Percentiles rank a stretch among this genome's conserved stretches.
Conservation (phyloP, 2,888 invertebrate genomes). For the Mythimna impura region DNA sequence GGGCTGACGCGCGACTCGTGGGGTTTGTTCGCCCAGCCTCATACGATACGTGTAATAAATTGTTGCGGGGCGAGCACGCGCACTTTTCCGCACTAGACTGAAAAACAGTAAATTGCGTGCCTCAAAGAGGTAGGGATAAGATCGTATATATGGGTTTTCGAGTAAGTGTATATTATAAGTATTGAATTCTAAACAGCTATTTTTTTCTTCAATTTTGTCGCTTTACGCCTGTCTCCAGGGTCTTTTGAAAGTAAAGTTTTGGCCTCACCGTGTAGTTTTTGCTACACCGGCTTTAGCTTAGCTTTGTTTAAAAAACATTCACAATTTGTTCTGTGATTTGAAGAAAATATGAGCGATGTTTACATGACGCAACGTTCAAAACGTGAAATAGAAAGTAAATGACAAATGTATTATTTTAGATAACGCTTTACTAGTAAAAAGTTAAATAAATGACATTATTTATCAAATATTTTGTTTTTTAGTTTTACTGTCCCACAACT, state of each 20-base stretch:
- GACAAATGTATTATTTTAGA: constrained; percentile 50
- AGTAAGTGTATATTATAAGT: no score
- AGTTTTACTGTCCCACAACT: no score
- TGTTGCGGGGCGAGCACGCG: no score
- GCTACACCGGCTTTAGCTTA: not conserved
- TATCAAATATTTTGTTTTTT: constrained; percentile 44
- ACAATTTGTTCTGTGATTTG: constrained; percentile 53
- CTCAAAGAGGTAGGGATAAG: no score
- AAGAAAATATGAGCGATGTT: constrained; percentile 19
- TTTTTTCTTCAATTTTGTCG: not conserved
- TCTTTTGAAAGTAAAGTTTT: not conserved
- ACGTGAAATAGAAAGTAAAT: constrained; percentile 33
- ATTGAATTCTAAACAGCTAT: no score
- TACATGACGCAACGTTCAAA: constrained; percentile 31
- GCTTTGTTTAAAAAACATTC: constrained; percentile 20
- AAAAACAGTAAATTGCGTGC: no score
- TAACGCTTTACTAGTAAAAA: constrained; percentile 48
- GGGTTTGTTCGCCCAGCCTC: no score
- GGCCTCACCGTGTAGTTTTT: not conserved
- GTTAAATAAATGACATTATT: constrained; percentile 51
- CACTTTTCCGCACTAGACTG: no score
- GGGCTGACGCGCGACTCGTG: no score
- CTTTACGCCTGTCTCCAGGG: not conserved
- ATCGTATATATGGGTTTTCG: no score
- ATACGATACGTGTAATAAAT: no score